Base-by-base conservation (phyloP, 2,113 vertebrate genomes). In the Strix aluco region DNA sequence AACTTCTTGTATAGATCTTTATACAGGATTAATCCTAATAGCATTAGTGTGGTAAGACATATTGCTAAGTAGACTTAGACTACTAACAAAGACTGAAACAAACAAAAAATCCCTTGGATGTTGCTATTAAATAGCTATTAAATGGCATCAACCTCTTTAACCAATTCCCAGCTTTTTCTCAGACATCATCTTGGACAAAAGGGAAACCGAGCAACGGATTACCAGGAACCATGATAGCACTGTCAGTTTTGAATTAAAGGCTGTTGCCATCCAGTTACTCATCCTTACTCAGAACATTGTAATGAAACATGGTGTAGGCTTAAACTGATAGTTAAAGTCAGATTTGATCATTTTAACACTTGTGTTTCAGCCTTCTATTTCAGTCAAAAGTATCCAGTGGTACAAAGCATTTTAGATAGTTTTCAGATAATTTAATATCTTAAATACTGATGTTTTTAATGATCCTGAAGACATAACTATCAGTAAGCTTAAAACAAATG, bases 71-170 rank as follows among this genome's bases (percentile, higher is more conserved):
- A 92, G 92, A 91, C 86, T 95, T 93, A 84, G 72, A 40, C 88
- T 93, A 30, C 82, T 81, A 91, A 95, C 94, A 96, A 96, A 96
- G 95, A 69, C 88, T 92, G 67, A 95, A 96, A 83, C 83, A 95
- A 87, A 61, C 26, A 92, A 84, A 92, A 88, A 96, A 30, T 92
- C 90, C 80, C 86, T 86, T 96, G 82, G 47, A 88, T 47, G 16
- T 63, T 78, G 55, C 49, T 88, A 16, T 93, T 91, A 96, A 93
- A 78, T 88, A 86, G 44, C 44, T 17, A 46, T 46, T 46, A 46
- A 46, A 46, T 67, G 77, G 84, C 86, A 87, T 94, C 84, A 95
- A 61, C 57, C 86, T 78, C 69, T 75, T 94, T 71, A 92, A 86
- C 72, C 57, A 88, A 27, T 84, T 94, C 63, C 11, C 17, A 9